Evolutionary conservation across 2,797 vertebrate species (phyloP), one percentile per base, ranked within the genome.

Genomic region (Carcharodon carcharias): DNA sequence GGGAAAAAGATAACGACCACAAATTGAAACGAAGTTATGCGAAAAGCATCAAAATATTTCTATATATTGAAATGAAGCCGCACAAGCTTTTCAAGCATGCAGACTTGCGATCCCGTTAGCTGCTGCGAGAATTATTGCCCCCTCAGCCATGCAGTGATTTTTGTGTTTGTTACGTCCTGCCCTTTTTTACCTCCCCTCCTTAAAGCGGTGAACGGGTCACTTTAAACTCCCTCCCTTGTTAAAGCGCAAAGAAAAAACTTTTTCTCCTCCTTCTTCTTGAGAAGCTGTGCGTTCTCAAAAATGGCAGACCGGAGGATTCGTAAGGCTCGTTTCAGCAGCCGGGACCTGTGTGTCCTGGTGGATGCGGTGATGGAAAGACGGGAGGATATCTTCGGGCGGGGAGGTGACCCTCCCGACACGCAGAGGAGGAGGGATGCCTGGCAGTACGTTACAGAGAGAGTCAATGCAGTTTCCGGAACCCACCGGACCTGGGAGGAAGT

Each of bases 401-500:
- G 89, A 63, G 89, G 56, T 9, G 14, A 61, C 8, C 89, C 89
- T n/a, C 28, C 89, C 1, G 31, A 63, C 12, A n/a, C 16, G 14
- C 89, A 63, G 56, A 63, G 56, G 16, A 92, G 58, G 56, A 58
- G 12, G 54, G 61, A 63, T 58, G 89, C 31, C 5, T 61, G 89
- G 89, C 89, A 40, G 56, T 35, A 63, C 56, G 89, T 92, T 4
- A 21, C 61, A 12, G 61, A 16, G 31, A 16, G 56, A n/a, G 89
- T 92, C 89, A 92, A 40, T n/a, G 89, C 31, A 0, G 89, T 92
- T 58, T 58, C 56, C 56, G 61, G 89, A 6, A 92, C 56, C 50
- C 56, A 58, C 12, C 40, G 89, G 89, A 92, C 89, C 89, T 92
- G 58, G 89, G 89, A 92, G 89, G 89, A 92, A 63, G 56, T 58